phyloP scores from a whole-genome alignment of 1,140 invertebrate genomes.

The Cotesia vestalis region DNA sequence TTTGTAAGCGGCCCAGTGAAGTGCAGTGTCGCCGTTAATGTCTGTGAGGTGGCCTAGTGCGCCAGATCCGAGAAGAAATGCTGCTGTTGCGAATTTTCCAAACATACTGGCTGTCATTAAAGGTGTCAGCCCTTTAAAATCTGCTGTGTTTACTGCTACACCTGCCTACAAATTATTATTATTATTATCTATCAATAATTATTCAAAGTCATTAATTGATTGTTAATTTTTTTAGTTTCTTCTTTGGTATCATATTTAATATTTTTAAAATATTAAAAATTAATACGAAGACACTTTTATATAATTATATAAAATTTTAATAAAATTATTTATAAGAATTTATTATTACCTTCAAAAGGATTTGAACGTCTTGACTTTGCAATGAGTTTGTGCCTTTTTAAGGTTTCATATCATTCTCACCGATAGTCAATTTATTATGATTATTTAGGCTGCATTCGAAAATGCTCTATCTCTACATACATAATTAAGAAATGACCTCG shows the following conservation, averaged over 20 bases:
- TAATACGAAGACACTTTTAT: too few relatives aligned
- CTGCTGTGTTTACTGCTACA: conserved; percentile 87
- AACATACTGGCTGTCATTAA: conserved; percentile 94
- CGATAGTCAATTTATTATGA: too few relatives aligned
- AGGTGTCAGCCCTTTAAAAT: conserved; percentile 90
- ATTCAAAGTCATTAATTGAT: not conserved
- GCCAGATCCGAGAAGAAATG: conserved; percentile 88
- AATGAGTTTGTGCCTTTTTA: too few relatives aligned
- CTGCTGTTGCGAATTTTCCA: conserved; percentile 86
- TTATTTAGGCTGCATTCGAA: too few relatives aligned
- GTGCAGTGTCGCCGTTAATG: conserved; percentile 89
- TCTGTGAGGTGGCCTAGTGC: conserved; percentile 85
- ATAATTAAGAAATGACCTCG: not conserved
- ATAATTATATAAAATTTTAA: too few relatives aligned
- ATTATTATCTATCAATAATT: not conserved
- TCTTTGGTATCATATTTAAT: not conserved
- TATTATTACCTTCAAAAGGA: conserved; percentile 73
- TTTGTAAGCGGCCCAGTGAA: conserved; percentile 95
- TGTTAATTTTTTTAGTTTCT: not conserved
- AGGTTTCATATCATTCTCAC: too few relatives aligned
- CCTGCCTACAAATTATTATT: conserved; percentile 68
- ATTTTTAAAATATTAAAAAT: too few relatives aligned
- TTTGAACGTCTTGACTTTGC: conserved; percentile 72
- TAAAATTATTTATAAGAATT: too few relatives aligned
- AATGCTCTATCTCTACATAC: too few relatives aligned